Percentiles rank a stretch among this genome's conserved stretches.
These are phyloP conservation scores for Aromia moschata DNA, from an alignment of 2,888 invertebrate genomes.

Conservation along the genomic window DNA sequence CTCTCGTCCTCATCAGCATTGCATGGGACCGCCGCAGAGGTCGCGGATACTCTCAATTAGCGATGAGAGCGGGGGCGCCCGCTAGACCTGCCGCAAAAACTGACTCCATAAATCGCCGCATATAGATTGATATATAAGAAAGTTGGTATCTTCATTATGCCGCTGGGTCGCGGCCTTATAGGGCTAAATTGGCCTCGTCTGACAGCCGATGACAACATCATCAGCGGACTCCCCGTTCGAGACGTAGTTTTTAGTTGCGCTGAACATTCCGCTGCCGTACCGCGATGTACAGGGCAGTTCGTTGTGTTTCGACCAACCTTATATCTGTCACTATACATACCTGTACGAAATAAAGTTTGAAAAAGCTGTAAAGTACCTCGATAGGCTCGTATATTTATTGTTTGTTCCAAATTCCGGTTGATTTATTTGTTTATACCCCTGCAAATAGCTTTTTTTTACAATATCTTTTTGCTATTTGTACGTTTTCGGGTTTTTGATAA, in stretches of 20 bases:
- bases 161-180: conserved; percentile 61
- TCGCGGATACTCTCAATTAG: conserved; percentile 48
- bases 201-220: conserved; percentile 64
- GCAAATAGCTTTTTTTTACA: too few relatives aligned
- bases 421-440: too few relatives aligned
- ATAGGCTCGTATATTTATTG: too few relatives aligned
- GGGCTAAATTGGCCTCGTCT: conserved; percentile 62
- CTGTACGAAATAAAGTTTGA: too few relatives aligned
- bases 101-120: conserved; percentile 60
- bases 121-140: conserved; percentile 55
- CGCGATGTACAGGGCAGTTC: conserved; percentile 50
- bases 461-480: too few relatives aligned
- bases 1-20: conserved; percentile 9
- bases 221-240: conserved; percentile 59
- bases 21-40: conserved; percentile 19
- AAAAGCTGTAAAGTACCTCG: too few relatives aligned
- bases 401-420: too few relatives aligned
- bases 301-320: conserved; percentile 44
- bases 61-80: conserved; percentile 53
- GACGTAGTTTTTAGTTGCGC: conserved; percentile 59
- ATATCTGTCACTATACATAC: too few relatives aligned
- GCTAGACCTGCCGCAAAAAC: conserved; percentile 55
- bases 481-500: too few relatives aligned
- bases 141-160: conserved; percentile 64
- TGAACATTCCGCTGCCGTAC: conserved; percentile 58